A percentile compares a stretch with the other conserved stretches of the same genome.
These are phyloP conservation scores for Thymelicus lineola DNA, from an alignment of 2,888 invertebrate genomes.

Conservation along the genomic window DNA sequence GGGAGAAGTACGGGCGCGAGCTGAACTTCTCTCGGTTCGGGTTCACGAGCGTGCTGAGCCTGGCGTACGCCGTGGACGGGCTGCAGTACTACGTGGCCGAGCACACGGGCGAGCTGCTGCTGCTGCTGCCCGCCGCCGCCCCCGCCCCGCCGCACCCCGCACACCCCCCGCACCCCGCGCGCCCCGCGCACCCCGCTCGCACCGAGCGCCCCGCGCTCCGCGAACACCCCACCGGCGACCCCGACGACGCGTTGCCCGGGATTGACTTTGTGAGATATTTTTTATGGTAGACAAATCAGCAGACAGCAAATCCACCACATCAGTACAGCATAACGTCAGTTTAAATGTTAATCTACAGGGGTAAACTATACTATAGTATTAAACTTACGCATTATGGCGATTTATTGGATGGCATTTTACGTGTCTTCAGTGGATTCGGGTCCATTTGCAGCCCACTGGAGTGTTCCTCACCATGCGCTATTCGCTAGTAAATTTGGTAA, in stretches of 20 bases:
- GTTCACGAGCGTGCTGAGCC: conserved; percentile 61
- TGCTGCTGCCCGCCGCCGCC: conserved; percentile 30
- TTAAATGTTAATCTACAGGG: no score
- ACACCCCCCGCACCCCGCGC: conserved; percentile 22
- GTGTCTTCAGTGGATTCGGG: no score
- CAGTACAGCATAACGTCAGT: no score
- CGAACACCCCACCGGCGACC: conserved; percentile 42
- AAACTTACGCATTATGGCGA: no score
- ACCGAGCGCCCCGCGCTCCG: background rate
- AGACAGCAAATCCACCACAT: no score
- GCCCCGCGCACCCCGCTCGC: conserved; percentile 10
- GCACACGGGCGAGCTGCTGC: conserved; percentile 46
- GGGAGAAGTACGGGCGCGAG: conserved; percentile 64
- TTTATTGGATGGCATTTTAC: no score
- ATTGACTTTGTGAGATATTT: conserved; percentile 61
- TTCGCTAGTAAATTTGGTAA: no score
- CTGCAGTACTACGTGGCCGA: conserved; percentile 49
- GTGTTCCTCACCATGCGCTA: no score
- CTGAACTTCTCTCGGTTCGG: conserved; percentile 64
- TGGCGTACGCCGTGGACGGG: conserved; percentile 55
- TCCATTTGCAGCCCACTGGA: no score
- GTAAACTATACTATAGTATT: no score
- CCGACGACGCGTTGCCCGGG: conserved; percentile 61
- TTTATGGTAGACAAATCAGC: background rate
- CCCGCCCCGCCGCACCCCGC: conserved; percentile 16